Percentiles rank a stretch among this genome's conserved stretches.
Evolutionary conservation across 2,113 vertebrate species (phyloP).

Genomic region (Neodon shergylaensis): DNA sequence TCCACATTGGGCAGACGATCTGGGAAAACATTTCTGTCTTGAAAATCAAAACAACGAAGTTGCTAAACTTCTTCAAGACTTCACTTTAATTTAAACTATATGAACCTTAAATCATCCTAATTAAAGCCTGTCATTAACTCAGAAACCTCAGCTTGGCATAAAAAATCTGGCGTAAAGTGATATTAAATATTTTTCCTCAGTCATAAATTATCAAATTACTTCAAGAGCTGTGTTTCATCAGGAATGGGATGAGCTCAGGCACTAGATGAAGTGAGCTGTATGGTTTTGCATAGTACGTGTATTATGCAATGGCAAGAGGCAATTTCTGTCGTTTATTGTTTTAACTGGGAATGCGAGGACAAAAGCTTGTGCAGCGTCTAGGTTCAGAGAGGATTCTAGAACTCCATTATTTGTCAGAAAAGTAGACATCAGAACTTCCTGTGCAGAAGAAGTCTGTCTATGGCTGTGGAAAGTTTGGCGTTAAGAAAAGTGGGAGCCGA

Average conservation of each 20-base stretch:
- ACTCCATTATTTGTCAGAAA: not conserved
- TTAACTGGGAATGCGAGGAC: slow-evolving; percentile 27
- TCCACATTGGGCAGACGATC: not conserved
- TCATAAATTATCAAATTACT: slow-evolving; percentile 61
- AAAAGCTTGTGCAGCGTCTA: not conserved
- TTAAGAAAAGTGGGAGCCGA: rapidly evolving
- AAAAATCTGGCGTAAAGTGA: slow-evolving; percentile 21
- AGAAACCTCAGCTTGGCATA: slow-evolving; percentile 49
- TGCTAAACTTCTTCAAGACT: slow-evolving; percentile 24
- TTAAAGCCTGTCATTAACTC: slow-evolving; percentile 65
- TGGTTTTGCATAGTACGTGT: not conserved
- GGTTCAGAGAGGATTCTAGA: not conserved
- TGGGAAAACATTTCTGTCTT: slow-evolving; percentile 6
- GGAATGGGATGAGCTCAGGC: slow-evolving; percentile 2
- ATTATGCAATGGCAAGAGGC: slow-evolving; percentile 30
- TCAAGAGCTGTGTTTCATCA: slow-evolving; percentile 10
- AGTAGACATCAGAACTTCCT: not conserved
- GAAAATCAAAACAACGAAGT: slow-evolving; percentile 42
- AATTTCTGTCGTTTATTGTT: slow-evolving; percentile 4
- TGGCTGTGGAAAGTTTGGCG: not conserved
- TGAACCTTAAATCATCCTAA: slow-evolving; percentile 63
- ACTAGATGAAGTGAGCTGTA: slow-evolving; percentile 37
- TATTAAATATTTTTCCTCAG: slow-evolving; percentile 62
- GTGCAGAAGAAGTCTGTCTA: not conserved
- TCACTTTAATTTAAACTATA: slow-evolving; percentile 54